Evolutionary conservation across 1,140 invertebrate species (phyloP).

Genomic region (Ptiloglossa arizonensis): DNA sequence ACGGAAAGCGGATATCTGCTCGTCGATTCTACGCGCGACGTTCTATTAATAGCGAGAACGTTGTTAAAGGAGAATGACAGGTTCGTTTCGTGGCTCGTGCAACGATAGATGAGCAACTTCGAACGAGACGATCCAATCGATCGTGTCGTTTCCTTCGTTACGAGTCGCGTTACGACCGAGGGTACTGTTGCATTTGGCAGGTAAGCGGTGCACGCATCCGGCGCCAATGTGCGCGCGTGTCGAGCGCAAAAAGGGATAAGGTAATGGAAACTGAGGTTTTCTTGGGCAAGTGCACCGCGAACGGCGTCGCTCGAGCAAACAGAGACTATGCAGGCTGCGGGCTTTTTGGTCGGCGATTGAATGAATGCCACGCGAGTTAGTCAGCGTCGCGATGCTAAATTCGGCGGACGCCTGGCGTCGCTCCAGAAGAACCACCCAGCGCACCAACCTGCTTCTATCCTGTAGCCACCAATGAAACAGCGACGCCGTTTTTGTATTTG

Average conservation of each 20-base stretch:
- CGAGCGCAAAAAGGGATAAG: neutral
- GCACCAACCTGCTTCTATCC: slow-evolving; percentile 80
- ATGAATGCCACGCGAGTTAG: slow-evolving; percentile 82
- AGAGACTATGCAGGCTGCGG: slow-evolving; percentile 57
- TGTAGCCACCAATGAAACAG: slow-evolving; percentile 59
- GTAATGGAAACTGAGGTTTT: slow-evolving; percentile 17
- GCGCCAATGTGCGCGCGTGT: neutral
- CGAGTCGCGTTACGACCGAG: no score
- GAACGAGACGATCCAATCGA: no score
- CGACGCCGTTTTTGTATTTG: slow-evolving; percentile 64
- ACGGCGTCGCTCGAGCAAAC: slow-evolving; percentile 41
- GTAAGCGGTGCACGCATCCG: neutral
- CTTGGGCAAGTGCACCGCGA: slow-evolving; percentile 10
- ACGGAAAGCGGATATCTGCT: neutral
- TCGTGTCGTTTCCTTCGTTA: no score
- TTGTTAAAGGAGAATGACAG: no score
- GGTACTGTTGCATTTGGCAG: no score
- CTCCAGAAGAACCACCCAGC: slow-evolving; percentile 81
- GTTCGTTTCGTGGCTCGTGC: no score
- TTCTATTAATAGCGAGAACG: no score
- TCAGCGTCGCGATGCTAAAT: slow-evolving; percentile 81
- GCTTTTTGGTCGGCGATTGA: slow-evolving; percentile 76
- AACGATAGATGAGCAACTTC: no score
- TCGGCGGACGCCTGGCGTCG: slow-evolving; percentile 76
- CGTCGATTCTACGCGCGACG: neutral